Evolutionary conservation across 2,888 invertebrate species (phyloP), one percentile per base, ranked within the genome.

Genomic region (Anticlea derivata): DNA sequence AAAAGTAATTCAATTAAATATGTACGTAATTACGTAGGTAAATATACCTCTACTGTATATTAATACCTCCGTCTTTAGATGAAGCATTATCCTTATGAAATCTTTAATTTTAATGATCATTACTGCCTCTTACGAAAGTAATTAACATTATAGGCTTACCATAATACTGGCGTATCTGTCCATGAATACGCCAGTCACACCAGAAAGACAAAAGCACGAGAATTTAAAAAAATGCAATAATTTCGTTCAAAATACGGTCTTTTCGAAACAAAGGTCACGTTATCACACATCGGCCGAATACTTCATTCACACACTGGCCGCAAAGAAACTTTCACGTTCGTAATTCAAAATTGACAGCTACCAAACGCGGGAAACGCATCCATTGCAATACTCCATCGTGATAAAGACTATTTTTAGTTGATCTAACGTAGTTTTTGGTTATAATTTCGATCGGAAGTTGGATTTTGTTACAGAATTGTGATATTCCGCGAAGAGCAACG

Each of bases 291-390:
- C 58, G 63, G 53, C 55, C 52, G 46, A 50, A 49, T 60, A 48
- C 56, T 66, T 61, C 69, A 73, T 73, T 75, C 74, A 74, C 73
- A 66, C 74, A 73, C 74, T 65, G 68, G 64, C 70, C 66, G 61
- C 55, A 67, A 55, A 64, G 57, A 61, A 66, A 68, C 70, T 68
- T 55, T 51, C 52, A 56, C 51, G 66, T 78, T 78, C 72, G 58
- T 61, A 78, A 72, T 78, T 79, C 55, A 63, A 81, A 80, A 65
- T 49, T 67, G 60, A 71, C 69, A 64, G 54, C 40, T 52, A 50
- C 50, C 46, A 55, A 66, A 60, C 62, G 63, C 63, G 62, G 52
- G 51, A 61, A 54, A 63, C 49, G 26, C 65, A 68, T 65, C 23
- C 12, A 20, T 11, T n/a, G 20, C n/a, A 33, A 8, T 5, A 38